Base-by-base conservation (phyloP, 1,140 invertebrate species). In the Orius insidiosus region DNA sequence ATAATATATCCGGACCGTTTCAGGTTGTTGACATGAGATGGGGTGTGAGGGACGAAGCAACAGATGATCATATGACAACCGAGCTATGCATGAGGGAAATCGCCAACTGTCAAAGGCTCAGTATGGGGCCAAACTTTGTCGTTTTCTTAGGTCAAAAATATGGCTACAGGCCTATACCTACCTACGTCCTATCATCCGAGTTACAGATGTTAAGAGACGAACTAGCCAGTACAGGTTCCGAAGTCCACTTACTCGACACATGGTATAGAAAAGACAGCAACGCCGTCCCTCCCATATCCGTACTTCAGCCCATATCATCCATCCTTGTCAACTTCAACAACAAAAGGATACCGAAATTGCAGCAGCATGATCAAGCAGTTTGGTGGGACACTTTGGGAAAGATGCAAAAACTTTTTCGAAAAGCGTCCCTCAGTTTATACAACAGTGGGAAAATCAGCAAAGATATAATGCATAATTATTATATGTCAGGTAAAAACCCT, bases 21-120 rank as follows among this genome's bases (percentile, higher is more conserved):
- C 54, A 94, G 87, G 92, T 97, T 1, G 92, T 97, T 14, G 94
- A 97, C 64, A 97, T 98, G 93, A 70, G 93, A 61, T 98, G 94
- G 93, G 94, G 93, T 14, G 82, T 90, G 2, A 68, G 85, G 57
- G 93, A 97, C 58, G 92, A 97, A 65, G 90, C 92, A 0, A 97
- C 92, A 0, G 92, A 97, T 60, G 93, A 97, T 76, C 93, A 98
- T 65, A 94, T 96, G 89, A 97, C 93, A 6, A 96, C 92, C 0
- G 87, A 96, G 57, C 72, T 97, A 0, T 98, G 93, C 60, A 96
- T 98, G 87, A 77, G 85, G 51, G 94, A 97, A 69, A 97, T 98
- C 48, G 80, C 87, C 62, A 97, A 96, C 64, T 98, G 93, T 61
- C 93, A 97, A 63, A 69, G 92, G 10, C 65, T 98, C 0, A 97